These are phyloP conservation scores for Calcarius ornatus DNA, from an alignment of 2,113 vertebrate species.

Conservation along the genomic window DNA sequence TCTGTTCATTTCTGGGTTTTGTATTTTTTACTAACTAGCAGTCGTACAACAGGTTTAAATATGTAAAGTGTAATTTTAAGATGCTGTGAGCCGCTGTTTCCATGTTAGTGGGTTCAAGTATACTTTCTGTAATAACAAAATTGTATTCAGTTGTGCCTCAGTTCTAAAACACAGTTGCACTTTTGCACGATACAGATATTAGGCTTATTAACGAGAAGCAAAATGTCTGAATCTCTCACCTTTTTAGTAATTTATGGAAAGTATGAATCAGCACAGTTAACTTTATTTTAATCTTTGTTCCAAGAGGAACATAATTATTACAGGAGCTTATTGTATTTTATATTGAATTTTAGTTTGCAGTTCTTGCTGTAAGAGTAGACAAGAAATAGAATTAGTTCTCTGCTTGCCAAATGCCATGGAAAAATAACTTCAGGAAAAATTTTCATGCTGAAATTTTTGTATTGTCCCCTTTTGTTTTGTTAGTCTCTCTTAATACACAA, in stretches of 20 bases:
- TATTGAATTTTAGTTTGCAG: slow-evolving; percentile 7
- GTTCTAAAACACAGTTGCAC: slow-evolving; percentile 38
- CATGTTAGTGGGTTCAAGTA: background rate
- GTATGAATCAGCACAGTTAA: slow-evolving; percentile 22
- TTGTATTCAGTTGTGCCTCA: background rate
- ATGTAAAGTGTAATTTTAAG: background rate
- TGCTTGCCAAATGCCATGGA: slow-evolving; percentile 7
- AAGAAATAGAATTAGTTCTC: background rate
- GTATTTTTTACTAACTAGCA: background rate
- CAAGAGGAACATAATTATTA: background rate
- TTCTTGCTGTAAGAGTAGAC: background rate
- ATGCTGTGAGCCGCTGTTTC: background rate
- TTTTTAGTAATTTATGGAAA: slow-evolving; percentile 18
- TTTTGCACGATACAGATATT: slow-evolving; percentile 38
- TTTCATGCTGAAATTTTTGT: slow-evolving; percentile 16
- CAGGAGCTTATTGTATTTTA: slow-evolving; percentile 33
- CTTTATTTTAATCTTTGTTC: slow-evolving; percentile 40
- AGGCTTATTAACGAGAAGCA: background rate
- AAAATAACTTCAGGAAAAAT: slow-evolving; percentile 12
- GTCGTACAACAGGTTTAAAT: background rate
- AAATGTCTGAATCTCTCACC: slow-evolving; percentile 19
- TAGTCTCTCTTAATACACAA: slow-evolving; percentile 16
- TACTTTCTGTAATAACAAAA: background rate
- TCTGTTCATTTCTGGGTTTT: background rate
- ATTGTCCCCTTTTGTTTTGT: background rate